These are phyloP conservation scores for Bradypus variegatus DNA, from an alignment of 2,797 vertebrate genomes.

Conservation along the genomic window DNA sequence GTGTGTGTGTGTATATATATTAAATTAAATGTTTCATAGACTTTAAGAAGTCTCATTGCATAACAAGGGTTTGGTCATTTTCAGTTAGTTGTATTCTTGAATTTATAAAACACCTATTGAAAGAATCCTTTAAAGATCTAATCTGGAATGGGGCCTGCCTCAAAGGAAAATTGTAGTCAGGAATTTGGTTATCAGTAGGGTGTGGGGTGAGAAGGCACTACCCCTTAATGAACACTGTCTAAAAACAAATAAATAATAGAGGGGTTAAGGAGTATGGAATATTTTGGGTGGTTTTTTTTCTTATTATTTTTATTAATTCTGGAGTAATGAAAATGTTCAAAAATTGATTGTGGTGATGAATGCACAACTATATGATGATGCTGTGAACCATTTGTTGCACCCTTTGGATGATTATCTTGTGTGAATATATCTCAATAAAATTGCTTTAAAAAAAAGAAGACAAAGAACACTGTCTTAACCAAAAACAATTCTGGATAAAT, in stretches of 20 bases:
- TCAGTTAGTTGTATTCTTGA: neutral
- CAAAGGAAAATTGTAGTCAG: neutral
- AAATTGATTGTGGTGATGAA: too few species aligned
- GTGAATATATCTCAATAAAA: too few species aligned
- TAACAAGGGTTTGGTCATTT: neutral
- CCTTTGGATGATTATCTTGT: too few species aligned
- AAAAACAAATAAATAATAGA: too few species aligned
- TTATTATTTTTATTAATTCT: too few species aligned
- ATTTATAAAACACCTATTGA: neutral
- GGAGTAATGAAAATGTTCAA: too few species aligned
- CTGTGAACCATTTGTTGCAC: too few species aligned
- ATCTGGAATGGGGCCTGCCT: neutral
- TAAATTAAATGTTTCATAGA: neutral
- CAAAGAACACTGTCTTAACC: neutral
- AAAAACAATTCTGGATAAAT: neutral
- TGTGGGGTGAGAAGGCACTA: neutral
- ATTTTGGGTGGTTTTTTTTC: too few species aligned
- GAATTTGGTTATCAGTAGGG: neutral
- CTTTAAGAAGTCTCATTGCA: neutral
- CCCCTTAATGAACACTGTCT: neutral
- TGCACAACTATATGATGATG: too few species aligned
- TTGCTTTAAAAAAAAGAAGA: too few species aligned
- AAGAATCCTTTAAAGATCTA: neutral
- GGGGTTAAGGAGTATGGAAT: too few species aligned
- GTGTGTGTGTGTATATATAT: neutral